Conservation (phyloP, 2,797 vertebrate genomes). For the Phataginus tetradactyla region DNA sequence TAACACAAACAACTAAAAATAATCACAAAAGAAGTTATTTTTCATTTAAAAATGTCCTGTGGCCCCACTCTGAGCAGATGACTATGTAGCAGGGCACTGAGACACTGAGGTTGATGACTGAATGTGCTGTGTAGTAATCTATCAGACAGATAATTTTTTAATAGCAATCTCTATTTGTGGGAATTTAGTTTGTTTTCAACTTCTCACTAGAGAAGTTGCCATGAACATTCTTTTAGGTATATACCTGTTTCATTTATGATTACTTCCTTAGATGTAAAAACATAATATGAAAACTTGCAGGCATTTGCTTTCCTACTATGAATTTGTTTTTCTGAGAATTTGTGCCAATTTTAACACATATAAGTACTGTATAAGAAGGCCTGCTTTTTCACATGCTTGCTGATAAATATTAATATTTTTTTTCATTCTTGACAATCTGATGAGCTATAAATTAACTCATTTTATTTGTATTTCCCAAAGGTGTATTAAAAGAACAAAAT, state of each 20-base stretch:
- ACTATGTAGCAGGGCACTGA: background rate
- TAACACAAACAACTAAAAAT: background rate
- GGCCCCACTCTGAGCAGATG: background rate
- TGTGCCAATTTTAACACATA: background rate
- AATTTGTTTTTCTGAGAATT: slow-evolving; percentile 8
- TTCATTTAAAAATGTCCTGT: background rate
- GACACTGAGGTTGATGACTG: background rate
- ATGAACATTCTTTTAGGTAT: background rate
- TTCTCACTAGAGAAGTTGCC: background rate
- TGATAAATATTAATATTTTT: slow-evolving; percentile 7
- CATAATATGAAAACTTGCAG: background rate
- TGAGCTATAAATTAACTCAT: slow-evolving; percentile 21
- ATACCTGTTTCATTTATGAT: background rate
- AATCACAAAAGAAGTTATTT: background rate
- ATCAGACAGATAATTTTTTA: background rate
- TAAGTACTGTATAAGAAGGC: background rate
- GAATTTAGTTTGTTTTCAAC: background rate
- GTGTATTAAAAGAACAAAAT: background rate
- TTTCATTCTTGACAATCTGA: background rate
- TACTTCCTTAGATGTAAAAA: background rate
- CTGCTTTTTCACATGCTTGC: background rate
- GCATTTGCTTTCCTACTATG: background rate
- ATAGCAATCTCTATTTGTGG: background rate
- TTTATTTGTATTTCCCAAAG: slow-evolving; percentile 23
- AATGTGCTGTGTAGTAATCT: background rate